Evolutionary conservation across 92 coral and sea anemone species (phyloP).

Genomic region (Actinernus sp.): DNA sequence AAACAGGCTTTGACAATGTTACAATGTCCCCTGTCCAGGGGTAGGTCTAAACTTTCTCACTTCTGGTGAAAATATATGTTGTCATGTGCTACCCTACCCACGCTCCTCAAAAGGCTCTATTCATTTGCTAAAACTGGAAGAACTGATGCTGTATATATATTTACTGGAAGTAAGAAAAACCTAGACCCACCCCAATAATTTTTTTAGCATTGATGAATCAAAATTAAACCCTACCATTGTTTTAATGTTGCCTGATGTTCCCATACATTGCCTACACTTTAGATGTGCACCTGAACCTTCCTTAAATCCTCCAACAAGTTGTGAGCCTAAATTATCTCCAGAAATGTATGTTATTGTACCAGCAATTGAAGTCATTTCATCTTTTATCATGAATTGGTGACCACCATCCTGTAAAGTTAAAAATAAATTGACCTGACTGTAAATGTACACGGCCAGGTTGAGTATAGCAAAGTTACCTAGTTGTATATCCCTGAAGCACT

Average conservation of each 20-base stretch:
- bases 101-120: too few relatives aligned
- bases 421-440: neutral
- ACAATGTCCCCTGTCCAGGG: too few relatives aligned
- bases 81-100: too few relatives aligned
- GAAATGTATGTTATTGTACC: slow-evolving; percentile 8
- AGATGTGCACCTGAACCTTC: slow-evolving; percentile 25
- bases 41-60: too few relatives aligned
- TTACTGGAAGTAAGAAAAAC: neutral
- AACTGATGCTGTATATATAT: too few relatives aligned
- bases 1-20: too few relatives aligned
- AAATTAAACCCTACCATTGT: slow-evolving; percentile 4
- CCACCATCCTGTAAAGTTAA: slow-evolving; percentile 9
- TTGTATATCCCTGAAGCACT: too few relatives aligned
- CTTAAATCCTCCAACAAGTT: slow-evolving; percentile 22
- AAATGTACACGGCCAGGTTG: neutral
- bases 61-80: too few relatives aligned
- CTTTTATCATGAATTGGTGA: slow-evolving; percentile 4
- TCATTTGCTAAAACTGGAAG: too few relatives aligned
- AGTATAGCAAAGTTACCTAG: too few relatives aligned
- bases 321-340: slow-evolving; percentile 17
- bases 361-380: neutral
- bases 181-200: too few relatives aligned
- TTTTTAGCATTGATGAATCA: too few relatives aligned
- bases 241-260: neutral
- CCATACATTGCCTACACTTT: slow-evolving; percentile 33